Base-by-base conservation (phyloP, 1,140 invertebrate species). In the Eueides isabella region DNA sequence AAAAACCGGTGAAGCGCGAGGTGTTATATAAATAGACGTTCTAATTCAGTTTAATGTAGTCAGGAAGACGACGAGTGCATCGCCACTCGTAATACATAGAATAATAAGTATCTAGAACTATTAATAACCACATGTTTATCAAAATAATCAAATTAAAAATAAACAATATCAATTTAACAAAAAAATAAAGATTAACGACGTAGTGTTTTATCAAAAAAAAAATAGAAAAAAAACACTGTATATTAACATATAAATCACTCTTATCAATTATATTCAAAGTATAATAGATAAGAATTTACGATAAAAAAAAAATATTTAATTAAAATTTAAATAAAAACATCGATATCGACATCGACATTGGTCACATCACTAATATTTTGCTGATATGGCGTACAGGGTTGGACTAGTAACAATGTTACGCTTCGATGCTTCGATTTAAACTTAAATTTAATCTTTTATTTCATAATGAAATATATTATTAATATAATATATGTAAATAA, bases 321-420 rank as follows among this genome's bases (percentile, higher is more conserved):
- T 30, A 7, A 44, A 44, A 63, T n/a, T 30, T 19, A 30, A n/a
- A 29, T n/a, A 61, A 63, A 72, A 61, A 63, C 73, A 44, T 44
- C 41, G n/a, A 79, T 61, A 76, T 82, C 83, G 85, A 84, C 80
- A 71, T 85, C 82, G 79, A 82, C 80, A 75, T 66, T 74, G 33
- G 73, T 55, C 74, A 75, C 86, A 84, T 35, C 85, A 84, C 82
- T 87, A 87, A 55, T 26, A 55, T 55, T 55, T 76, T 75, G 78
- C 77, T 82, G 84, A 84, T 85, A 85, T 82, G 81, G 83, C 81
- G 79, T 71, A 78, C 78, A 76, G 78, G 80, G 78, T 76, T 76
- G 67, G 74, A 72, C 48, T 69, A 76, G 66, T 74, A 78, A 79
- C 74, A 80, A 55, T 55, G 48, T 55, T 23, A 55, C 48, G 48